Evolutionary conservation across 2,888 invertebrate species (phyloP).

Genomic region (Orthonychiurus folsomi): DNA sequence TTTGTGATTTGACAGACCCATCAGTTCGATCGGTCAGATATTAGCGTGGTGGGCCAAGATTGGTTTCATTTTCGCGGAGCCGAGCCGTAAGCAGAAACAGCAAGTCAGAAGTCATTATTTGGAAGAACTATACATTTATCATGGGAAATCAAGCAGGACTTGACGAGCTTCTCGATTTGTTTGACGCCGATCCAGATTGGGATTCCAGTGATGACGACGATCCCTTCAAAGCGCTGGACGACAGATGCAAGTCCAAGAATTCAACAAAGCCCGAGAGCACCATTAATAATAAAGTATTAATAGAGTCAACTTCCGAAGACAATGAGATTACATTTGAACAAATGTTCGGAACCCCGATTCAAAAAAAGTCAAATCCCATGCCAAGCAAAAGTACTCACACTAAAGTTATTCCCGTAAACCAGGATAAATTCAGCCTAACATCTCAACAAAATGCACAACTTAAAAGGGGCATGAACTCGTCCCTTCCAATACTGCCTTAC

Average conservation of each 20-base stretch:
- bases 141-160: no score
- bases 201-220: conserved; percentile 24
- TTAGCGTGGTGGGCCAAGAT: no score
- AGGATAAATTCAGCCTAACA: neutral
- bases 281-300: neutral
- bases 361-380: conserved; percentile 14
- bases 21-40: no score
- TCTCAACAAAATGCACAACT: neutral
- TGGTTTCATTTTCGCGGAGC: no score
- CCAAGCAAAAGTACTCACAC: neutral
- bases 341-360: conserved; percentile 32
- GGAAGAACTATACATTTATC: no score
- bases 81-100: no score
- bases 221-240: conserved; percentile 5
- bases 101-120: no score
- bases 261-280: neutral
- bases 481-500: no score
- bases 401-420: no score
- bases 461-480: neutral
- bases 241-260: neutral
- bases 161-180: conserved; percentile 19
- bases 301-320: neutral
- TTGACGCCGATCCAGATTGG: conserved; percentile 24
- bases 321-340: conserved; percentile 21
- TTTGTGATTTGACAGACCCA: no score